phyloP scores from a whole-genome alignment of 2,888 invertebrate species.

The Napeogenes sylphis region DNA sequence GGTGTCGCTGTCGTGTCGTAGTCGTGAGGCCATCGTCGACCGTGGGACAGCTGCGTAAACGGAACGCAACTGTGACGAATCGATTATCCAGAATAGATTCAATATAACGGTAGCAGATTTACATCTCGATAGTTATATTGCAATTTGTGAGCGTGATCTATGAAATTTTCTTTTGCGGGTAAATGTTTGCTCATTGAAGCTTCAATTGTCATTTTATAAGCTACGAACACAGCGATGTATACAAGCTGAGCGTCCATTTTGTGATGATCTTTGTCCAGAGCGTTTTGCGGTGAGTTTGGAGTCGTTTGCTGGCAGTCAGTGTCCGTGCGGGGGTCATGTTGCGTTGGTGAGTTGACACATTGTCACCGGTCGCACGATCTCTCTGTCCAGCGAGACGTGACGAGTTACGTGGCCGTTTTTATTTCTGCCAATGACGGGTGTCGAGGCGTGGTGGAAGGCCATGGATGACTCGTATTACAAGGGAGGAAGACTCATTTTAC shows the following conservation, averaged over 20 bases:
- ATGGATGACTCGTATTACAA: constrained; percentile 44
- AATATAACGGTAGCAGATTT: constrained; percentile 74
- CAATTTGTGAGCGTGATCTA: constrained; percentile 74
- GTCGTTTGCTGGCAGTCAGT: constrained; percentile 28
- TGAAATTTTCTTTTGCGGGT: constrained; percentile 69
- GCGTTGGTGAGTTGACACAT: constrained; percentile 63
- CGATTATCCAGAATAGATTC: constrained; percentile 71
- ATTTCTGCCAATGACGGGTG: constrained; percentile 78
- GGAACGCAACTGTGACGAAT: constrained; percentile 69
- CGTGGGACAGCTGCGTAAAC: constrained; percentile 72
- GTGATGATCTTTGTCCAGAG: constrained; percentile 43
- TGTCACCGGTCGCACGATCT: constrained; percentile 75
- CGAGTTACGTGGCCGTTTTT: constrained; percentile 77
- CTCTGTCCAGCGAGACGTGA: constrained; percentile 74
- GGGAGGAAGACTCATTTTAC: constrained; percentile 46
- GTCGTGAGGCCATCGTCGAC: constrained; percentile 39
- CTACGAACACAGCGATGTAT: constrained; percentile 63
- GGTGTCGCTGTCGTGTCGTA: constrained; percentile 21
- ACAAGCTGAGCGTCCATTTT: constrained; percentile 48
- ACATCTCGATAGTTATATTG: constrained; percentile 71
- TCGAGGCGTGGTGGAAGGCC: constrained; percentile 70
- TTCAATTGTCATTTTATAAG: constrained; percentile 74
- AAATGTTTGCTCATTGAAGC: constrained; percentile 71
- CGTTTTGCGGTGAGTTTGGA: constrained; percentile 23
- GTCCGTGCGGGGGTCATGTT: constrained; percentile 40